phyloP scores from a whole-genome alignment of 2,797 vertebrate genomes.

The Takifugu ocellatus region DNA sequence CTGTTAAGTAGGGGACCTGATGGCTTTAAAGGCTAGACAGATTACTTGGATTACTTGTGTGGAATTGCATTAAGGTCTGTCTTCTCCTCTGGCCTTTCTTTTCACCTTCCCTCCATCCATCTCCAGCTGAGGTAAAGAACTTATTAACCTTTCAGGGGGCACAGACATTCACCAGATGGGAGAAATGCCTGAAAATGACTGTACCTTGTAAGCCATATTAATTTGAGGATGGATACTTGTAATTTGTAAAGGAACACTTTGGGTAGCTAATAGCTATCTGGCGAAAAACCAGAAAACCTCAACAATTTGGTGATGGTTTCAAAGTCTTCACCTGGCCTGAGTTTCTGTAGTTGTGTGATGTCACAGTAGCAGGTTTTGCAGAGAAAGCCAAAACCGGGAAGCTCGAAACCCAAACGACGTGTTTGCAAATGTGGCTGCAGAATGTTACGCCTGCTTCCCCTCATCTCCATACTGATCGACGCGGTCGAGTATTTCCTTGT shows the following conservation, averaged over 20 bases:
- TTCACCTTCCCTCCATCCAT: conserved; percentile 44
- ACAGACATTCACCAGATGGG: conserved; percentile 58
- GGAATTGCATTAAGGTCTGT: conserved; percentile 64
- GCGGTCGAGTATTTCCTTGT: conserved; percentile 13
- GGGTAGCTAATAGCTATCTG: conserved; percentile 27
- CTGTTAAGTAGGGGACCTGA: conserved; percentile 34
- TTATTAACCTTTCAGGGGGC: conserved; percentile 78
- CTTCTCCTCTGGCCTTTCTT: conserved; percentile 48
- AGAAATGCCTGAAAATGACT: conserved; percentile 41
- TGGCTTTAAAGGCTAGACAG: conserved; percentile 54
- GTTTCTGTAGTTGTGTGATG: no score
- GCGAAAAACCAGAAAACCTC: no score
- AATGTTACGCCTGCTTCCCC: neutral
- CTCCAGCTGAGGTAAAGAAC: conserved; percentile 58
- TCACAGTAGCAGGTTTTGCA: no score
- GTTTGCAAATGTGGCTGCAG: neutral
- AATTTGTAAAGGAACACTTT: conserved; percentile 56
- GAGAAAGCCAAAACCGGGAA: no score
- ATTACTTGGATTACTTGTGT: conserved; percentile 47
- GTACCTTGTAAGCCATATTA: conserved; percentile 65
- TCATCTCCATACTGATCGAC: conserved; percentile 7
- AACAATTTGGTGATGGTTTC: no score
- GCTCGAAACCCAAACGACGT: neutral
- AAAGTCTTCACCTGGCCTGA: no score
- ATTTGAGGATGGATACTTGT: conserved; percentile 69